Evolutionary conservation across 2,113 vertebrate species (phyloP).

Genomic region (Odontophorus gujanensis): DNA sequence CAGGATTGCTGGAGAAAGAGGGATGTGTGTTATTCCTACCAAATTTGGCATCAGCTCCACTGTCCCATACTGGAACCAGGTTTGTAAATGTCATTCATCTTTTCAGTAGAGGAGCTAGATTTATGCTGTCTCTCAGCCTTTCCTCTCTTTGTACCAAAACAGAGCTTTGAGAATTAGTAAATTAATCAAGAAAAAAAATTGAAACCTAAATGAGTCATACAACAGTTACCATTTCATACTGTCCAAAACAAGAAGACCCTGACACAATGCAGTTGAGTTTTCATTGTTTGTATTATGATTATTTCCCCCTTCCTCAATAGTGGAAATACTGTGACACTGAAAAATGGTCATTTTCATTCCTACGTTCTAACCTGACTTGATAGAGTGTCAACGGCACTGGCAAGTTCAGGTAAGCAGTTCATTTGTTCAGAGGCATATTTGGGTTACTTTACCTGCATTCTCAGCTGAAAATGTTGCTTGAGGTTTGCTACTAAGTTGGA

Average conservation of each 20-base stretch:
- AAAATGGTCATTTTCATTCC: neutral
- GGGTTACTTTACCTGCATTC: neutral
- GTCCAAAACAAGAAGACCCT: neutral
- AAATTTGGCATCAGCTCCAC: constrained; percentile 95
- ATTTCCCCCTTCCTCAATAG: neutral
- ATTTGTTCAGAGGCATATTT: neutral
- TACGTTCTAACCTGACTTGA: neutral
- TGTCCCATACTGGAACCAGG: constrained; percentile 91
- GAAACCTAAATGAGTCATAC: neutral
- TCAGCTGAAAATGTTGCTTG: neutral
- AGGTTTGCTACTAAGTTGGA: neutral
- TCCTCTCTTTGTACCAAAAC: neutral
- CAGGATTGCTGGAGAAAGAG: constrained; percentile 95
- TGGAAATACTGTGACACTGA: neutral
- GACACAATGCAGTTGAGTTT: neutral
- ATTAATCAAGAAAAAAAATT: neutral
- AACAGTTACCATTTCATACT: neutral
- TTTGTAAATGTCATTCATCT: constrained; percentile 1
- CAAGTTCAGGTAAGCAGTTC: neutral
- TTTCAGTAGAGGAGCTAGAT: neutral
- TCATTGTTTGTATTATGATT: neutral
- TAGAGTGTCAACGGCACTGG: neutral
- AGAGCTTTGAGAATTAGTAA: neutral
- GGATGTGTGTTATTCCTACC: constrained; percentile 90
- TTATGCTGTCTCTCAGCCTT: neutral